phyloP scores from a whole-genome alignment of 2,888 invertebrate species.

The Brassicogethes aeneus region DNA sequence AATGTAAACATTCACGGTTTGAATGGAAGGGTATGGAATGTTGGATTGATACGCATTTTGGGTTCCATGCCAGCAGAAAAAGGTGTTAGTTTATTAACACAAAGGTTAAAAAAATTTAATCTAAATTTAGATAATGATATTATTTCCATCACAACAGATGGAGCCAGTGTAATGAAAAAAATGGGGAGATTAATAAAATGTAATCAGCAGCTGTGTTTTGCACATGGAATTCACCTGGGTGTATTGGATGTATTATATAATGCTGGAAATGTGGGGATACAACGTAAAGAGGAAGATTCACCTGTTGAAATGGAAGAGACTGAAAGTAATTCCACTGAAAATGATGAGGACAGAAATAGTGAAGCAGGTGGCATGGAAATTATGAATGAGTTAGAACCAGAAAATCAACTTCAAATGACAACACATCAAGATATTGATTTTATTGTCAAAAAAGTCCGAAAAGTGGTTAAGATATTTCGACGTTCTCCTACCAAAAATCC shows the following conservation, averaged over 20 bases:
- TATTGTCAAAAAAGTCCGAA: constrained; percentile 9
- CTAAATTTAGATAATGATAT: constrained; percentile 6
- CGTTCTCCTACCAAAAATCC: constrained; percentile 12
- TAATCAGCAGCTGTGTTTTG: constrained; percentile 17
- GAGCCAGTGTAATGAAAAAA: constrained; percentile 14
- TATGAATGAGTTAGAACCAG: constrained; percentile 4
- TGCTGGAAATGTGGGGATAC: constrained; percentile 4
- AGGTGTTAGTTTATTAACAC: constrained; percentile 4
- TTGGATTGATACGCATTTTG: constrained; percentile 8
- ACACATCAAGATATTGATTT: constrained; percentile 5
- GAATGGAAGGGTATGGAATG: constrained; percentile 6
- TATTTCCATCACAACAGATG: constrained; percentile 11
- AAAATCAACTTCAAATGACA: constrained; percentile 4
- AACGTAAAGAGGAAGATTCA: constrained; percentile 6
- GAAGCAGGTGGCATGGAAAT: constrained; percentile 4
- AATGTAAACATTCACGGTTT: constrained; percentile 10
- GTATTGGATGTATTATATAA: constrained; percentile 17
- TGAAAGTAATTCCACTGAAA: constrained; percentile 1
- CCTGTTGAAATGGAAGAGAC: constrained; percentile 2
- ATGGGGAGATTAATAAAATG: constrained; percentile 12
- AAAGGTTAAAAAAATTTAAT: constrained; percentile 7
- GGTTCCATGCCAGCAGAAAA: constrained; percentile 8
- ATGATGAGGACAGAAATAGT: background rate
- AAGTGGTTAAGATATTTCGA: too few species aligned
- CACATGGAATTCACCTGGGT: constrained; percentile 17